Base-by-base conservation (phyloP, 2,888 invertebrate species). In the Ptychoptera albimana region DNA sequence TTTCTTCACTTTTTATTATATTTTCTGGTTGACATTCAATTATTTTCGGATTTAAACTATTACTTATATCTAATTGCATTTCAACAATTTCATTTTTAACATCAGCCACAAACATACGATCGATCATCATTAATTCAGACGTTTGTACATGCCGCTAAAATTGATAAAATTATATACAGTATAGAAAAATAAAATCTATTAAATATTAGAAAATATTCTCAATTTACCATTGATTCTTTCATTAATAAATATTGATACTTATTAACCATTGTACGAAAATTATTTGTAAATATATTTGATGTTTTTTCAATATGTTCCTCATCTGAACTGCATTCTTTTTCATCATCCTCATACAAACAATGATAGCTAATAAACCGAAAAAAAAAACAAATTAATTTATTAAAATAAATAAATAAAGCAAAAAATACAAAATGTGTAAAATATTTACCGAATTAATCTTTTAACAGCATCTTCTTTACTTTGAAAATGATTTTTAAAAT, bases 41-140 rank as follows among this genome's bases (percentile, higher is more conserved):
- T 32, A 31, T 31, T 32, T 32, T 15, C n/a, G 15, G 32, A 32
- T 30, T 15, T 11, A 23, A 50, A 43, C 39, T 8, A 46, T 48
- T 50, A 42, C 13, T 51, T 8, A 49, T 63, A 50, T 75, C 73
- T 44, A 72, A 72, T 39, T 74, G 70, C 50, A 78, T 61, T 54
- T 71, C 70, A 43, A 73, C 72, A 39, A 84, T 64, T 46, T 75
- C 72, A 48, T 69, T 71, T 52, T 77, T 75, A 48, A 85, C 77
- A 54, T 85, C 84, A 13, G 77, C 72, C 39, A 82, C 73, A 58
- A 82, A 75, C 61, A 82, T 71, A 45, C 82, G 70, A 54, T 83
- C 79, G 48, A 86, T 69, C 77, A 84, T 80, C 66, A 84, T 77
- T 46, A 77, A 60, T 60, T 86, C 86, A 1, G 83, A 79, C 1